phyloP scores from a whole-genome alignment of 2,113 vertebrate species.

The Rhombomys opimus region DNA sequence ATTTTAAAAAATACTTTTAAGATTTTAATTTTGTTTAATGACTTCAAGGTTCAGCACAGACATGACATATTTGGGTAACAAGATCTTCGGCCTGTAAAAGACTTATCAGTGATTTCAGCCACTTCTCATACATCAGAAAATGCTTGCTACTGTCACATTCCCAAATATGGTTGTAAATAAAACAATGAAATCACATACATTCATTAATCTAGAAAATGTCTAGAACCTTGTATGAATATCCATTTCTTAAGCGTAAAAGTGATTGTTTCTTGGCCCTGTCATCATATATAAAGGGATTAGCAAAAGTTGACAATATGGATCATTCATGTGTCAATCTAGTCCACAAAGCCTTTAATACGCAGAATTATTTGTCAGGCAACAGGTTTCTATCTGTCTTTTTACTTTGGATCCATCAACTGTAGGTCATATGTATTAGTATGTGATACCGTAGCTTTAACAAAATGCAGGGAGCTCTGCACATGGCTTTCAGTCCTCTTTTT shows the following conservation, averaged over 20 bases:
- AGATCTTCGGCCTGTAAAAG: background rate
- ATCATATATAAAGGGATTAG: slow-evolving; percentile 85
- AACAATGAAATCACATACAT: background rate
- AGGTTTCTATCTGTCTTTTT: slow-evolving; percentile 77
- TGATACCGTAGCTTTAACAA: slow-evolving; percentile 42
- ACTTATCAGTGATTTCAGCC: background rate
- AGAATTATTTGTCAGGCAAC: slow-evolving; percentile 85
- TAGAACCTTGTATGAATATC: slow-evolving; percentile 70
- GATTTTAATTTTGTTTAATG: background rate
- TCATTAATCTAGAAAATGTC: slow-evolving; percentile 70
- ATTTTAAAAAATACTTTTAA: slow-evolving; percentile 12
- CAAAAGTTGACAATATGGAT: slow-evolving; percentile 83
- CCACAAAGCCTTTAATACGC: slow-evolving; percentile 83
- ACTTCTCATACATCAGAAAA: background rate
- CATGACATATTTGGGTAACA: background rate
- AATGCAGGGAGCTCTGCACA: slow-evolving; percentile 62
- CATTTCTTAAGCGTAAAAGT: slow-evolving; percentile 76
- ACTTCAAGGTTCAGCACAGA: background rate
- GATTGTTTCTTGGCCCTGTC: slow-evolving; percentile 81
- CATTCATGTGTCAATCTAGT: slow-evolving; percentile 85
- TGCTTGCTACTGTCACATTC: background rate
- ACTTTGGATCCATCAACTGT: slow-evolving; percentile 72
- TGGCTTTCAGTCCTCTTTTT: slow-evolving; percentile 61
- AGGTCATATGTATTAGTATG: slow-evolving; percentile 69
- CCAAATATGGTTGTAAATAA: background rate